phyloP scores from a whole-genome alignment of 2,113 vertebrate species.

The Sphaerodactylus townsendi region DNA sequence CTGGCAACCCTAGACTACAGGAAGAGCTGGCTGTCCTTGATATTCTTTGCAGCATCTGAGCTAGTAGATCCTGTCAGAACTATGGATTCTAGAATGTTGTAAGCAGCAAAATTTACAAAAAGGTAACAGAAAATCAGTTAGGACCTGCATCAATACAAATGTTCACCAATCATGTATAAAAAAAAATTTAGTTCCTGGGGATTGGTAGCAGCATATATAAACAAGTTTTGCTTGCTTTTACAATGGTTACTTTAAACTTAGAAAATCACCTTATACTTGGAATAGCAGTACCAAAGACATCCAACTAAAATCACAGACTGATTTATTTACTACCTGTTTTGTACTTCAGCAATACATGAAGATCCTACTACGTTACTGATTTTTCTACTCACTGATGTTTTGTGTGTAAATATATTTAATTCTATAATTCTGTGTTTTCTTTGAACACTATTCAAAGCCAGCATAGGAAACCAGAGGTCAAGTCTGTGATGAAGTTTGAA shows the following conservation, averaged over 20 bases:
- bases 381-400: conserved; percentile 42
- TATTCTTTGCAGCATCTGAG: neutral
- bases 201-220: conserved; percentile 10
- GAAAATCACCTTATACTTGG: conserved; percentile 35
- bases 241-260: conserved; percentile 26
- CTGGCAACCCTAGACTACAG: no score
- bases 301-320: conserved; percentile 50
- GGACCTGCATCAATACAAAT: neutral
- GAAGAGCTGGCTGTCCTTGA: neutral
- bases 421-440: conserved; percentile 27
- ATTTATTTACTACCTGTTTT: conserved; percentile 58
- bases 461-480: no score
- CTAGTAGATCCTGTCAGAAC: neutral
- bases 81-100: neutral
- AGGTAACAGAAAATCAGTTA: neutral
- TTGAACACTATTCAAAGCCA: neutral
- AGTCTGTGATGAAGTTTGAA: no score
- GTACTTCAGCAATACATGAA: conserved; percentile 12
- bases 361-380: conserved; percentile 38
- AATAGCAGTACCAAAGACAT: neutral
- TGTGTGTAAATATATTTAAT: conserved; percentile 21
- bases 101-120: neutral
- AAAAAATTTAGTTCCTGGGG: conserved; percentile 21
- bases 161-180: neutral
- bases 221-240: conserved; percentile 21